Conservation (phyloP, 2,888 invertebrate genomes). For the Suillia variegata region DNA sequence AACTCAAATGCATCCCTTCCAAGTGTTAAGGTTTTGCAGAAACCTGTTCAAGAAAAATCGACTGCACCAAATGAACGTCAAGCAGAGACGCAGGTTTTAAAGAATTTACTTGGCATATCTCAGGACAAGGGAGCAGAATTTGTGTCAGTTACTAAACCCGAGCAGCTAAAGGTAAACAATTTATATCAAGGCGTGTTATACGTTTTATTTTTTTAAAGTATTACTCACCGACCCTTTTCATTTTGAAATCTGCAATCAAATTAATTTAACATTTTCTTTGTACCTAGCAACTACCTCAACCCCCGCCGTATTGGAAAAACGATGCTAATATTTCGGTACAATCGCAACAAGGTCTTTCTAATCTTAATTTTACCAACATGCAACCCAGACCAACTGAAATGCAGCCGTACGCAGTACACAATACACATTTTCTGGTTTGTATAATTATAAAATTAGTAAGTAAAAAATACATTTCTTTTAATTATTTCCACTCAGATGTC, state of each 20-base stretch:
- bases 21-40: not conserved
- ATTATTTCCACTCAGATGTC: not conserved
- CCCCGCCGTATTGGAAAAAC: slow-evolving; percentile 44
- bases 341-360: not conserved
- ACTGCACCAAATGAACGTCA: slow-evolving; percentile 20
- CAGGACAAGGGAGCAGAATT: not conserved
- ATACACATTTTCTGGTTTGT: not conserved
- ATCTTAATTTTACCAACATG: not conserved
- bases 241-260: too few species aligned
- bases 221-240: too few species aligned
- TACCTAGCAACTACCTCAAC: slow-evolving; percentile 41
- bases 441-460: not conserved
- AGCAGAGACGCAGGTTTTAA: slow-evolving; percentile 38
- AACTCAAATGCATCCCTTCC: not conserved
- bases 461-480: not conserved
- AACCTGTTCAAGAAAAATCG: not conserved
- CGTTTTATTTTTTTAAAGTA: too few species aligned
- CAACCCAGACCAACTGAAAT: slow-evolving; percentile 18
- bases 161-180: slow-evolving; percentile 15
- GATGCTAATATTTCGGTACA: slow-evolving; percentile 11
- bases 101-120: slow-evolving; percentile 37
- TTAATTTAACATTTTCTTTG: not conserved
- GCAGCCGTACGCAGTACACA: slow-evolving; percentile 14
- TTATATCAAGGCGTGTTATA: too few species aligned
- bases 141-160: too few species aligned